A percentile compares a stretch with the other conserved stretches of the same genome.
phyloP scores from a whole-genome alignment of 2,888 invertebrate genomes.

The Synergus umbraculus region DNA sequence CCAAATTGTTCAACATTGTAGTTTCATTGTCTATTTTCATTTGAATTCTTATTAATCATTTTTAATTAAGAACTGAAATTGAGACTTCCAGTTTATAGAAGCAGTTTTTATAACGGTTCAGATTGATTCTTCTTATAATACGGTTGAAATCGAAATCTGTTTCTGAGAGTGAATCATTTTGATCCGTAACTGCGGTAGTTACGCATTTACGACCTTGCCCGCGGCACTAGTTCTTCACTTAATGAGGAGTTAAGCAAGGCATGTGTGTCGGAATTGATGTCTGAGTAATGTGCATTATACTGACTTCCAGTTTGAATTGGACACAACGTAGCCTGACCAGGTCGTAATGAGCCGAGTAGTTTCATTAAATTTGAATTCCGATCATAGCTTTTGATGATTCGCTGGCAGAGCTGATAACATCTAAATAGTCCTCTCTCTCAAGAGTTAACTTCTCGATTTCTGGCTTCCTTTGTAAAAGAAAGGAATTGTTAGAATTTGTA shows the following conservation, averaged over 20 bases:
- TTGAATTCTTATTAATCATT: too few relatives aligned
- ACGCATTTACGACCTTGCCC: constrained; percentile 3
- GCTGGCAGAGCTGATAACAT: not conserved
- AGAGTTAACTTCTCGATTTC: not conserved
- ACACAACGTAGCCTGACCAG: not conserved
- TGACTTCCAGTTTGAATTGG: constrained; percentile 1
- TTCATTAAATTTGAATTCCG: not conserved
- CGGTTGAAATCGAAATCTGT: not conserved
- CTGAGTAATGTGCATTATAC: not conserved
- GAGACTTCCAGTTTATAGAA: too few relatives aligned
- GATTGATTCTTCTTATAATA: not conserved
- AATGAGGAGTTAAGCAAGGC: not conserved
- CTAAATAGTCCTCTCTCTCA: not conserved
- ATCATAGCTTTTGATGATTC: not conserved
- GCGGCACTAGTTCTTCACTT: not conserved
- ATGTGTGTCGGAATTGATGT: not conserved
- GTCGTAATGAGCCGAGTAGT: constrained; percentile 4
- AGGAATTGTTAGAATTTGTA: not conserved
- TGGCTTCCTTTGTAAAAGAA: not conserved
- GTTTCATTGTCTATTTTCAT: too few relatives aligned
- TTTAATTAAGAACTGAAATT: too few relatives aligned
- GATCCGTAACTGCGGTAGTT: not conserved
- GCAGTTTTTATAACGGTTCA: too few relatives aligned
- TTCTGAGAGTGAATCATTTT: not conserved
- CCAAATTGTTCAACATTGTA: too few relatives aligned